A percentile compares a stretch with the other conserved stretches of the same genome.
phyloP scores from a whole-genome alignment of 1,140 invertebrate species.

The Heterodera carotae region DNA sequence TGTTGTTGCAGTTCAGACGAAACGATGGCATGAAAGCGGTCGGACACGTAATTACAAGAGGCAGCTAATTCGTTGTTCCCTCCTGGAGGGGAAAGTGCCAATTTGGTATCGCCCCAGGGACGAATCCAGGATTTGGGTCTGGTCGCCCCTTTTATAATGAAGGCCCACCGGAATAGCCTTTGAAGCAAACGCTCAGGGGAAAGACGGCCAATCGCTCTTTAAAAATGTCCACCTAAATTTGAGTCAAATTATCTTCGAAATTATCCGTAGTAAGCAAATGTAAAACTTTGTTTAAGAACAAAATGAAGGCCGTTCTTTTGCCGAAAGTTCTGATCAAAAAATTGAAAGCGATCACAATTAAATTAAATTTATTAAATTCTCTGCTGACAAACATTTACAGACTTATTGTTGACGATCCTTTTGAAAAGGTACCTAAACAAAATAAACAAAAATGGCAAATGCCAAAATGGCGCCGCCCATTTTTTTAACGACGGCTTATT shows the following conservation, averaged over 20 bases:
- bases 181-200: slow-evolving; percentile 49
- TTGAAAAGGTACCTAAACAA: slow-evolving; percentile 66
- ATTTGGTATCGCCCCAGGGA: too few species aligned
- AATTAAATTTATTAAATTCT: too few species aligned
- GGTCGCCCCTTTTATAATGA: too few species aligned
- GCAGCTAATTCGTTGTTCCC: slow-evolving; percentile 81
- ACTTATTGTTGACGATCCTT: slow-evolving; percentile 67
- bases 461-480: too few species aligned
- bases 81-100: too few species aligned
- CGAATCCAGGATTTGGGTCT: too few species aligned
- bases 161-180: slow-evolving; percentile 42
- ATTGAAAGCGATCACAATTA: neutral
- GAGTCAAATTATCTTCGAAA: neutral
- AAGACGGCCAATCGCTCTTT: slow-evolving; percentile 42
- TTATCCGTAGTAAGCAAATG: slow-evolving; percentile 21
- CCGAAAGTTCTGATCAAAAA: slow-evolving; percentile 60
- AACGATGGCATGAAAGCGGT: slow-evolving; percentile 83
- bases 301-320: slow-evolving; percentile 66
- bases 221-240: slow-evolving; percentile 43
- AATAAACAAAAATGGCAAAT: too few species aligned
- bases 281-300: slow-evolving; percentile 67
- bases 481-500: too few species aligned
- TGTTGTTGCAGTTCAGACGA: slow-evolving; percentile 82
- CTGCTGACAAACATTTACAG: neutral
- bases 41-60: slow-evolving; percentile 80